Evolutionary conservation across 2,113 vertebrate species (phyloP).

Genomic region (Tupaia tana): DNA sequence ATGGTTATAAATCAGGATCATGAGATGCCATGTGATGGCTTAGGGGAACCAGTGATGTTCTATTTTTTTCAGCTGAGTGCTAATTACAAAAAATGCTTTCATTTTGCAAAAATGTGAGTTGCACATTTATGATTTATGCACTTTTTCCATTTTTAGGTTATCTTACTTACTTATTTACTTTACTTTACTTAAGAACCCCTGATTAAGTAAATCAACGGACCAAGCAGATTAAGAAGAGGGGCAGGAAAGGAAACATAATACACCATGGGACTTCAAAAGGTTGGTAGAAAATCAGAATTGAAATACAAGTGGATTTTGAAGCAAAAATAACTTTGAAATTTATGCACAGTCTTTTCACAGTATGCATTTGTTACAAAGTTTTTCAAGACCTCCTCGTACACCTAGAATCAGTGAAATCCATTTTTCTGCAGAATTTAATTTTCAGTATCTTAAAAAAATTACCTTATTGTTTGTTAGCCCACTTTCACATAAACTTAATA

Average conservation of each 20-base stretch:
- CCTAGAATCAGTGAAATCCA: not conserved
- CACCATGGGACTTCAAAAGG: too few relatives aligned
- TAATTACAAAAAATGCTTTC: not conserved
- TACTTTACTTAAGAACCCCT: not conserved
- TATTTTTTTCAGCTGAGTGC: not conserved
- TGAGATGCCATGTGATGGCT: not conserved
- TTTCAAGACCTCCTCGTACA: not conserved
- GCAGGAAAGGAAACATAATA: not conserved
- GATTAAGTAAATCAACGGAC: not conserved
- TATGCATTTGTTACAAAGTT: too few relatives aligned
- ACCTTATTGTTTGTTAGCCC: not conserved
- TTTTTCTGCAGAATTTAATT: conserved; percentile 29
- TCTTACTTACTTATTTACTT: not conserved
- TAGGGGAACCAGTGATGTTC: not conserved
- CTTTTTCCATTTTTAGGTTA: not conserved
- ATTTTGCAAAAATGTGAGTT: not conserved
- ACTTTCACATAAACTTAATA: not conserved
- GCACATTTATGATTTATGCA: not conserved
- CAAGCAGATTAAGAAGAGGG: not conserved
- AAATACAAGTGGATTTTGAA: too few relatives aligned
- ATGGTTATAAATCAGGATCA: not conserved
- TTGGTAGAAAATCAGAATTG: too few relatives aligned
- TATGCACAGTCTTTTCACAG: too few relatives aligned
- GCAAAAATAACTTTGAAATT: too few relatives aligned
- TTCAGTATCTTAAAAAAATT: conserved; percentile 27